A percentile compares a stretch with the other conserved stretches of the same genome.
Conservation (phyloP, 1,140 invertebrate genomes). For the Drosophila auraria region DNA sequence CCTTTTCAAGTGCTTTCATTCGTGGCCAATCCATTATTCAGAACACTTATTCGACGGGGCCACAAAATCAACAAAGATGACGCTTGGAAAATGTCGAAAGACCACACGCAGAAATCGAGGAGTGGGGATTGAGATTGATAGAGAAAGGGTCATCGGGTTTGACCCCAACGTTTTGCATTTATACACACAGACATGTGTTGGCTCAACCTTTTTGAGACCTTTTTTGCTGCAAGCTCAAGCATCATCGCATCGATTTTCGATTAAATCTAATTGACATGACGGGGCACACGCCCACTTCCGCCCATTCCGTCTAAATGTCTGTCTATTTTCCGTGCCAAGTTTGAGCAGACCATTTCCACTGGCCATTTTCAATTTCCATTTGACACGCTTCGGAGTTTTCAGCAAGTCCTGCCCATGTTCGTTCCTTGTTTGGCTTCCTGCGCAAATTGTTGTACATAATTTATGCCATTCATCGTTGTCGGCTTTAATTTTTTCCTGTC, state of each 20-base stretch:
- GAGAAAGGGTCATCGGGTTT: constrained; percentile 9
- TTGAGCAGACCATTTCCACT: constrained; percentile 10
- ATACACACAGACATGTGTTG: constrained; percentile 33
- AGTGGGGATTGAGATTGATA: neutral
- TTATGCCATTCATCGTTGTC: constrained; percentile 41
- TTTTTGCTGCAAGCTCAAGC: constrained; percentile 33
- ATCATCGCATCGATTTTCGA: constrained; percentile 62
- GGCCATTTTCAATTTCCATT: constrained; percentile 54
- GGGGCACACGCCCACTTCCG: constrained; percentile 24
- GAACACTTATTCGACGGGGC: constrained; percentile 38
- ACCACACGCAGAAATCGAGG: constrained; percentile 31
- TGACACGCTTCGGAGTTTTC: constrained; percentile 50
- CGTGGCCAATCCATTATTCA: constrained; percentile 55
- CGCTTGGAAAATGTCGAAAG: constrained; percentile 33
- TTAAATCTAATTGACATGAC: constrained; percentile 67
- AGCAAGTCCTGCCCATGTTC: constrained; percentile 24
- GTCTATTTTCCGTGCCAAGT: constrained; percentile 25
- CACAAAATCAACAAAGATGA: constrained; percentile 59
- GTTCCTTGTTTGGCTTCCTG: constrained; percentile 10
- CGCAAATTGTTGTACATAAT: constrained; percentile 52
- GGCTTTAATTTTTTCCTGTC: constrained; percentile 18
- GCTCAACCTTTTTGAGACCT: constrained; percentile 60
- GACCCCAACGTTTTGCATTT: constrained; percentile 58
- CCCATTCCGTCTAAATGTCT: constrained; percentile 12
- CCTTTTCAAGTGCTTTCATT: constrained; percentile 40